These are phyloP conservation scores for Archips xylosteana DNA, from an alignment of 2,888 invertebrate genomes.

Conservation along the genomic window DNA sequence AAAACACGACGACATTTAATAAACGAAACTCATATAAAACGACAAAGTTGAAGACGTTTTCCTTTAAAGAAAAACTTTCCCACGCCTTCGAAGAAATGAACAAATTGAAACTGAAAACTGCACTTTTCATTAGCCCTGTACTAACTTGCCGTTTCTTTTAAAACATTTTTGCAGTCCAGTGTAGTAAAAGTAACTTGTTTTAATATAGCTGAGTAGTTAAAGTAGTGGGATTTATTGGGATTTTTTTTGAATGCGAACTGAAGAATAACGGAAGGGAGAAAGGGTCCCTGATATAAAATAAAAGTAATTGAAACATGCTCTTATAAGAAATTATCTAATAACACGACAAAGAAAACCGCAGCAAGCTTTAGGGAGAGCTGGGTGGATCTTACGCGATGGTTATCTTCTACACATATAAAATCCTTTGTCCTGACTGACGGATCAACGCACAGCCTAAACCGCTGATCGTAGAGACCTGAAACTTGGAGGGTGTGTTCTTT, in stretches of 20 bases:
- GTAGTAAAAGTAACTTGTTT: not conserved
- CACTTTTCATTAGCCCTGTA: not conserved
- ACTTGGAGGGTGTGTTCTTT: too few relatives aligned
- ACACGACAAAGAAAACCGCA: conserved; percentile 28
- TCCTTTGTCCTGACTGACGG: too few relatives aligned
- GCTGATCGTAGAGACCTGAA: too few relatives aligned
- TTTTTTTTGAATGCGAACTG: conserved; percentile 16
- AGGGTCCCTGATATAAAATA: conserved; percentile 25
- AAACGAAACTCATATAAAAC: not conserved
- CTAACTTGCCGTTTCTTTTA: conserved; percentile 4
- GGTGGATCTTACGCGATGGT: conserved; percentile 3
- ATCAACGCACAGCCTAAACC: too few relatives aligned
- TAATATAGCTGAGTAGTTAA: conserved; percentile 13
- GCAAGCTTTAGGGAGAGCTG: not conserved
- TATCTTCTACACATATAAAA: too few relatives aligned
- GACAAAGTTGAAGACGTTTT: not conserved
- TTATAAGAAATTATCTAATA: conserved; percentile 32
- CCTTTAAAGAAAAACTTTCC: not conserved
- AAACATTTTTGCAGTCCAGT: conserved; percentile 12
- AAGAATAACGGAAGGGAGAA: conserved; percentile 10
- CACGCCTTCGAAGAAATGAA: not conserved
- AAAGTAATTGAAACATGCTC: conserved; percentile 34
- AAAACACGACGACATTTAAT: not conserved
- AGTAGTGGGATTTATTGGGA: too few relatives aligned
- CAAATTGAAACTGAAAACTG: conserved; percentile 1